phyloP scores from a whole-genome alignment of 1,140 invertebrate species.

The Aphelenchoides besseyi region DNA sequence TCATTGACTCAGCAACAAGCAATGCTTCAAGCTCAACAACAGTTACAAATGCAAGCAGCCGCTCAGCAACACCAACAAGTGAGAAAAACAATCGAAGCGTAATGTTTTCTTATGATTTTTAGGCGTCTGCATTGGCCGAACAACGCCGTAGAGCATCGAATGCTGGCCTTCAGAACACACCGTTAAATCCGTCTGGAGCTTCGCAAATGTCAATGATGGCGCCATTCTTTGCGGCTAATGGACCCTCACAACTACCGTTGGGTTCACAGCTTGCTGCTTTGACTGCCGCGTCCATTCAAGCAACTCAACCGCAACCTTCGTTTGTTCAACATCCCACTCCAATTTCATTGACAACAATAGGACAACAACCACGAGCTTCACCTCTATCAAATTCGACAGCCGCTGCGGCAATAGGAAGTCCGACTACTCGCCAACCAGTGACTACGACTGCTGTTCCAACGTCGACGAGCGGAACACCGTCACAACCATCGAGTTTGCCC shows the following conservation, averaged over 20 bases:
- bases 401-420: neutral
- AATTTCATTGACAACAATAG: neutral
- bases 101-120: neutral
- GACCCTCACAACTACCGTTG: neutral
- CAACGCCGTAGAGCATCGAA: neutral
- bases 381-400: neutral
- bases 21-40: conserved; percentile 1
- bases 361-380: neutral
- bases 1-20: neutral
- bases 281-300: neutral
- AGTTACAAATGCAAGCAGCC: conserved; percentile 5
- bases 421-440: neutral
- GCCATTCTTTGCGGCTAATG: neutral
- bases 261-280: neutral
- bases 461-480: neutral
- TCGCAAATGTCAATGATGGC: neutral
- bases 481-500: neutral
- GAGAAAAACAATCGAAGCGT: neutral
- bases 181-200: neutral
- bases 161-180: neutral
- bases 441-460: neutral
- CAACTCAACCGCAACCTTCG: neutral
- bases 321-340: neutral
- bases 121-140: neutral
- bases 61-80: conserved; percentile 7